Evolutionary conservation across 1,140 invertebrate species (phyloP).

Genomic region (Drosophila lacertosa): DNA sequence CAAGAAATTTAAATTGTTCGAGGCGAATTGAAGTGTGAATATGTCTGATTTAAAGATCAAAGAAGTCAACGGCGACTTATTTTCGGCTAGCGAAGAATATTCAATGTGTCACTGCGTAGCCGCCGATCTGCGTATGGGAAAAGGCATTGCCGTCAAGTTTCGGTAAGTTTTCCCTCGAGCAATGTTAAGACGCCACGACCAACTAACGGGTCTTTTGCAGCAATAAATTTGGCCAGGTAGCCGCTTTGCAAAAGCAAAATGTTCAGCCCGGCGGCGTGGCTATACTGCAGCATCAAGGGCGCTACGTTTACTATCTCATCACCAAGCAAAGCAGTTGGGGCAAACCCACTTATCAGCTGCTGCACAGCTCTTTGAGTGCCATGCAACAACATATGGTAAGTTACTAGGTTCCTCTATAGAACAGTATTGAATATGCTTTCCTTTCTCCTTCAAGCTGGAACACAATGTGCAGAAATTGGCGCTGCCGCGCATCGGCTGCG

Average conservation of each 20-base stretch:
- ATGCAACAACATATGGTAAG: constrained; percentile 84
- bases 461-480: constrained; percentile 85
- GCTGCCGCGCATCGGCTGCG: constrained; percentile 87
- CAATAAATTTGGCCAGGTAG: constrained; percentile 81
- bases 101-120: constrained; percentile 88
- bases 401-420: no score
- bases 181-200: no score
- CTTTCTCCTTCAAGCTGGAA: constrained; percentile 53
- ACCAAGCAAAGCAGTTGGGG: constrained; percentile 84
- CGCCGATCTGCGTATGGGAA: constrained; percentile 85
- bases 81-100: constrained; percentile 82
- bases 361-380: constrained; percentile 81
- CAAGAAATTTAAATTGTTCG: constrained; percentile 13
- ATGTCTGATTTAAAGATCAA: constrained; percentile 52
- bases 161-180: no score
- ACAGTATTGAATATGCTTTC: neutral
- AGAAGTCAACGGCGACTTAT: constrained; percentile 86
- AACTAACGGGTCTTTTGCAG: constrained; percentile 29
- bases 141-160: constrained; percentile 86
- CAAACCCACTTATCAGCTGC: constrained; percentile 84
- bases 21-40: constrained; percentile 3
- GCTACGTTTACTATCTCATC: constrained; percentile 86
- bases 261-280: constrained; percentile 85
- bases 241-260: constrained; percentile 70
- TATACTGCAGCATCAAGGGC: constrained; percentile 80